These are phyloP conservation scores for Catocala nupta DNA, from an alignment of 2,888 invertebrate genomes.

Conservation along the genomic window DNA sequence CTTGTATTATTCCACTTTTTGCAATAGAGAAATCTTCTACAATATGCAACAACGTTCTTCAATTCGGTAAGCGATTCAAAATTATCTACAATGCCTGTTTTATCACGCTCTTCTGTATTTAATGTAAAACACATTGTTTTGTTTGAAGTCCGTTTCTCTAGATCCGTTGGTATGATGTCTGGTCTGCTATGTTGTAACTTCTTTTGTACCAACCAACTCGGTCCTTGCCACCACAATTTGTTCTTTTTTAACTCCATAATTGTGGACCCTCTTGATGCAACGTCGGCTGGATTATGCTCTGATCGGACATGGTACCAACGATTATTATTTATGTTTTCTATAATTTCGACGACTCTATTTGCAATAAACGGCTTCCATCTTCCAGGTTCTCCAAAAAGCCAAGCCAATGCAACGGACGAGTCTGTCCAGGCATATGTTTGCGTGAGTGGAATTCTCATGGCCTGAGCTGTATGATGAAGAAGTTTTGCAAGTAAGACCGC, in stretches of 20 bases:
- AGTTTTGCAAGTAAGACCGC: slow-evolving; percentile 6
- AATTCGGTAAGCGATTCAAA: too few relatives aligned
- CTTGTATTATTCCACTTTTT: too few relatives aligned
- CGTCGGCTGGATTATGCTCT: slow-evolving; percentile 43
- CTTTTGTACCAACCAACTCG: slow-evolving; percentile 27
- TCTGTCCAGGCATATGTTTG: not conserved
- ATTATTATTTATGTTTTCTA: not conserved
- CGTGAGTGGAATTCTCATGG: not conserved
- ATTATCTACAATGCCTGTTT: too few relatives aligned
- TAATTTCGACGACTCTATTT: not conserved
- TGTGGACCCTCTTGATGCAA: slow-evolving; percentile 40
- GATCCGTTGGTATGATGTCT: slow-evolving; percentile 8
- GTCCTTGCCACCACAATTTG: slow-evolving; percentile 47
- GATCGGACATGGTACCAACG: slow-evolving; percentile 25
- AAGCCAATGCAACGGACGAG: slow-evolving; percentile 2
- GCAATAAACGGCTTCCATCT: not conserved
- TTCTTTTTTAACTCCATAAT: slow-evolving; percentile 22
- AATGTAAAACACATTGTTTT: too few relatives aligned
- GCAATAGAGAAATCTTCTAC: too few relatives aligned
- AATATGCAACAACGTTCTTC: too few relatives aligned
- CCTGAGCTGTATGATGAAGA: slow-evolving; percentile 1
- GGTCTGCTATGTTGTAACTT: slow-evolving; percentile 13
- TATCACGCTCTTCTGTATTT: too few relatives aligned
- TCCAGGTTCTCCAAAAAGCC: slow-evolving; percentile 5
- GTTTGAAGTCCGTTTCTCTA: slow-evolving; percentile 13